A percentile compares a stretch with the other conserved stretches of the same genome.
Evolutionary conservation across 2,888 invertebrate species (phyloP).

Genomic region (Tinea trinotella): DNA sequence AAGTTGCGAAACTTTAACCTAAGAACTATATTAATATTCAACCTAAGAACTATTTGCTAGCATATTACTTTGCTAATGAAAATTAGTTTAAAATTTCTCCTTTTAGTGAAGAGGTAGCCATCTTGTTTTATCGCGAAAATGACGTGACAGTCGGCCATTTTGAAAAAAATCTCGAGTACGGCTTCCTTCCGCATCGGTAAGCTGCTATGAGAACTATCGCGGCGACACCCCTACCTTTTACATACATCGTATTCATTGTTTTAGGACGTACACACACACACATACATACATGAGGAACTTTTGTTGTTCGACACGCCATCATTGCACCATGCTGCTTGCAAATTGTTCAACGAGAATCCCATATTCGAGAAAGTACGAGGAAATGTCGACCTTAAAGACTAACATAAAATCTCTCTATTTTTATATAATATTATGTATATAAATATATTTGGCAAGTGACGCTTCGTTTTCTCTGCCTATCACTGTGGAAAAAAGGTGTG

Average conservation of each 20-base stretch:
- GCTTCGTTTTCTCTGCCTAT: too few relatives aligned
- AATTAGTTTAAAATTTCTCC: too few relatives aligned
- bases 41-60: too few relatives aligned
- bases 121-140: slow-evolving; percentile 57
- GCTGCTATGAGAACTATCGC: slow-evolving; percentile 64
- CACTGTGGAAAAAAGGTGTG: too few relatives aligned
- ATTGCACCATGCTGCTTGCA: background rate
- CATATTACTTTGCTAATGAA: too few relatives aligned
- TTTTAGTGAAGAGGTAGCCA: slow-evolving; percentile 35
- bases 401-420: too few relatives aligned
- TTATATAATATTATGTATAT: background rate
- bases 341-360: background rate
- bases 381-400: background rate
- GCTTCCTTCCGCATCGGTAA: slow-evolving; percentile 68
- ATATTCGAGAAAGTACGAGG: too few relatives aligned
- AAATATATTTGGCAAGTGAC: too few relatives aligned
- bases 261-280: slow-evolving; percentile 32
- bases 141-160: slow-evolving; percentile 67
- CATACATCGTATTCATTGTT: slow-evolving; percentile 69
- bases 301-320: slow-evolving; percentile 36
- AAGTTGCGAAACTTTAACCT: too few relatives aligned
- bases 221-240: slow-evolving; percentile 65
- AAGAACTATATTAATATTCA: too few relatives aligned
- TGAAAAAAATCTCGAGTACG: slow-evolving; percentile 65
- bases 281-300: slow-evolving; percentile 50